Conservation (phyloP, 2,888 invertebrate genomes). For the Diabrotica balteata region DNA sequence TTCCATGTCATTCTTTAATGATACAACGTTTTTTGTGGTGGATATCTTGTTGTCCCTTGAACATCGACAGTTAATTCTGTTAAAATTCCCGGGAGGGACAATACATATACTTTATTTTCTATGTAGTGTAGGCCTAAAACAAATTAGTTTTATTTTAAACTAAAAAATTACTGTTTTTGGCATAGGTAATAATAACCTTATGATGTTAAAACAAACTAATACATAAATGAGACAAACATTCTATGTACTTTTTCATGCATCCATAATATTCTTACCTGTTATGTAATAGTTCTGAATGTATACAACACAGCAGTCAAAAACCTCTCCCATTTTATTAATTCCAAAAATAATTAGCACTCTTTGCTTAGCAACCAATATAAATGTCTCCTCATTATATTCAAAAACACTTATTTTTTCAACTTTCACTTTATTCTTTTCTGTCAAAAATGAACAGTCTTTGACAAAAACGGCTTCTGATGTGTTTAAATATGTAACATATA, state of each 20-base stretch:
- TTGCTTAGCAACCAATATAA: constrained; percentile 49
- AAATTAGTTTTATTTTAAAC: not conserved
- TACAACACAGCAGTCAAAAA: constrained; percentile 45
- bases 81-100: constrained; percentile 49
- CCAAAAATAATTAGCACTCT: constrained; percentile 48
- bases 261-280: constrained; percentile 44
- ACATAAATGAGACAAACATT: no score
- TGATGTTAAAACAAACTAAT: no score
- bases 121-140: constrained; percentile 50
- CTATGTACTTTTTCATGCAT: no score
- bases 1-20: constrained; percentile 50
- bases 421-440: constrained; percentile 44
- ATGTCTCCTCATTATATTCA: constrained; percentile 42
- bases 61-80: constrained; percentile 49
- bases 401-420: constrained; percentile 50
- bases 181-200: no score
- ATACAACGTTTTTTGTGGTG: constrained; percentile 46
- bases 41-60: constrained; percentile 45
- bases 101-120: constrained; percentile 47
- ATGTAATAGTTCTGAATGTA: constrained; percentile 50
- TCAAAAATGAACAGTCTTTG: constrained; percentile 44
- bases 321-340: constrained; percentile 45
- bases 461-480: constrained; percentile 38
- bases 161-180: no score
- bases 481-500: constrained; percentile 47